phyloP scores from a whole-genome alignment of 1,140 invertebrate genomes.

The Anoplolepis gracilipes region DNA sequence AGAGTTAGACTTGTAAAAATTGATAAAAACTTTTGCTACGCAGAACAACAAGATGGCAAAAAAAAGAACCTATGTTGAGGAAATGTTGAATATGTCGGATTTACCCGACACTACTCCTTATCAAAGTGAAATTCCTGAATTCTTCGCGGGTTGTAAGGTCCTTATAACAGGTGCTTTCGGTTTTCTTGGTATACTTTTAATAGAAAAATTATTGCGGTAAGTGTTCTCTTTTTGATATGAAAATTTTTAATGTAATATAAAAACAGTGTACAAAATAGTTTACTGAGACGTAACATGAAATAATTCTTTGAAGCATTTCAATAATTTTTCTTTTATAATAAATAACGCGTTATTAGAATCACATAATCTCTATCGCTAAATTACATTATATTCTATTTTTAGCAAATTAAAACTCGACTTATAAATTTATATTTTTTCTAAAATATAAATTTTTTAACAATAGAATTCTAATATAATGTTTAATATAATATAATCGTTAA shows the following conservation, averaged over 20 bases:
- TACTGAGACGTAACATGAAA: not conserved
- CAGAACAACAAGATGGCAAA: slow-evolving; percentile 16
- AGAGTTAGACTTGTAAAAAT: not conserved
- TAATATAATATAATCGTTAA: not conserved
- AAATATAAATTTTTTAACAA: not conserved
- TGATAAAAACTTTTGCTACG: not conserved
- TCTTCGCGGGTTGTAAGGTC: slow-evolving; percentile 78
- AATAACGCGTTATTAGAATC: not conserved
- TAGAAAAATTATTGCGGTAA: slow-evolving; percentile 88
- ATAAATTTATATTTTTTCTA: not conserved
- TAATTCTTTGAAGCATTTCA: not conserved
- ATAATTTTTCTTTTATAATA: not conserved
- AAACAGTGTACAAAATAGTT: not conserved
- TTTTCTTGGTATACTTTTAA: slow-evolving; percentile 89
- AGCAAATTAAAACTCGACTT: not conserved
- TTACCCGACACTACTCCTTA: not conserved
- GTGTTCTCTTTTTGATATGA: not conserved
- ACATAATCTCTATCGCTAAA: not conserved
- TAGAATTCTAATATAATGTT: not conserved
- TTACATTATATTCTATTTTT: not conserved
- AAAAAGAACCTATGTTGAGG: slow-evolving; percentile 55
- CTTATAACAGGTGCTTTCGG: slow-evolving; percentile 88
- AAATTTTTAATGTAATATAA: not conserved
- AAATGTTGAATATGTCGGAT: slow-evolving; percentile 68
- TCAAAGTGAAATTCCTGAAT: slow-evolving; percentile 77